Percentiles rank a stretch among this genome's conserved stretches.
Conservation (phyloP, 1,140 invertebrate species). For the Neelides sp. region DNA sequence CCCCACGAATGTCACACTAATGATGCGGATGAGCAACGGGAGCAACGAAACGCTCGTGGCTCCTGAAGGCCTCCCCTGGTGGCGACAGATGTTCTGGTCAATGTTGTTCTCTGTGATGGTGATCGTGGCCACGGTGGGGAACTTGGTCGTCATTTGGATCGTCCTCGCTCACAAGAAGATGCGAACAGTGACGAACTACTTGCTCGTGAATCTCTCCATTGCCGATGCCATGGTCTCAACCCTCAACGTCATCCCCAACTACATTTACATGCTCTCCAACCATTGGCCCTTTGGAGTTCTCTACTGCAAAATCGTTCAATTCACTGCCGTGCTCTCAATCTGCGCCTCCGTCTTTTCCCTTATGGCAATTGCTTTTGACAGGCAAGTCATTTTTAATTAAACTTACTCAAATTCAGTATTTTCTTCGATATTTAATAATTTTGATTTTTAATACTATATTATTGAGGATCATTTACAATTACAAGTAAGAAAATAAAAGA, state of each 20-base stretch:
- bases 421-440: too few relatives aligned
- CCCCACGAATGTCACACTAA: too few relatives aligned
- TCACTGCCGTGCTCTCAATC: slow-evolving; percentile 79
- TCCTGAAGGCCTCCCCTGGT: slow-evolving; percentile 53
- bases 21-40: too few relatives aligned
- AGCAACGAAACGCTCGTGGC: too few relatives aligned
- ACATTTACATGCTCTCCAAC: slow-evolving; percentile 77
- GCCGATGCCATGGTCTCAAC: slow-evolving; percentile 84
- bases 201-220: slow-evolving; percentile 83
- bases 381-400: slow-evolving; percentile 53
- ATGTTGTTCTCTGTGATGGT: slow-evolving; percentile 75
- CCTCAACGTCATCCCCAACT: slow-evolving; percentile 86
- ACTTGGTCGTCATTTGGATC: slow-evolving; percentile 90
- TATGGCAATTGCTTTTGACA: slow-evolving; percentile 89
- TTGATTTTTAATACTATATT: too few relatives aligned
- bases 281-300: slow-evolving; percentile 86
- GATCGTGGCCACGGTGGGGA: slow-evolving; percentile 77
- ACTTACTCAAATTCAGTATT: too few relatives aligned
- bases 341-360: slow-evolving; percentile 87
- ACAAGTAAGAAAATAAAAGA: too few relatives aligned
- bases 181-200: slow-evolving; percentile 91
- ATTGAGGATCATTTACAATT: too few relatives aligned
- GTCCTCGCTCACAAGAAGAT: slow-evolving; percentile 79
- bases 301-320: slow-evolving; percentile 90
- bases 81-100: slow-evolving; percentile 73